Evolutionary conservation across 2,888 invertebrate species (phyloP).

Genomic region (Alcis repandata): DNA sequence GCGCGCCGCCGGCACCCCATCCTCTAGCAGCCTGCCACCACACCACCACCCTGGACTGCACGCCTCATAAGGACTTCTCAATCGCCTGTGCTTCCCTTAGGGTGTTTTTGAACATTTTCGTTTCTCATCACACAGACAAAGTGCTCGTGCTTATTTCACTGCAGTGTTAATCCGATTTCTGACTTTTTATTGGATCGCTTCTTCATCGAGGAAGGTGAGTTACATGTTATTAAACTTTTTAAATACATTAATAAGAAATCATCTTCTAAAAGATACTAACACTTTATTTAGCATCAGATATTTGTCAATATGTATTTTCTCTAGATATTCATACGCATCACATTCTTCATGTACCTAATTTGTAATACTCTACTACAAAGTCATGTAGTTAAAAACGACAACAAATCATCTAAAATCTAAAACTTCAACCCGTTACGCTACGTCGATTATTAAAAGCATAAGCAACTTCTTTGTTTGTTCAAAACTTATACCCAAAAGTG

Average conservation of each 20-base stretch:
- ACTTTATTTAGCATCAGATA: not conserved
- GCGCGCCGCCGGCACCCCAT: conserved; percentile 80
- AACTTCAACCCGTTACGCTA: not conserved
- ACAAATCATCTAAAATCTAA: not conserved
- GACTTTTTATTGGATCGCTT: conserved; percentile 82
- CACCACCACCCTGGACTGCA: conserved; percentile 59
- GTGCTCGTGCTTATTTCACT: conserved; percentile 83
- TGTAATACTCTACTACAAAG: not conserved
- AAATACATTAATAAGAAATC: not conserved
- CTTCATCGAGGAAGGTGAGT: conserved; percentile 74
- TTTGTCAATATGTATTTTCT: not conserved
- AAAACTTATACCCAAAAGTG: not conserved
- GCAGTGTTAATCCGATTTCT: conserved; percentile 82
- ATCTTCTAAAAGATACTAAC: not conserved
- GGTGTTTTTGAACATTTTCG: conserved; percentile 68
- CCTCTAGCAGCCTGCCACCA: conserved; percentile 58
- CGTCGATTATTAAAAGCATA: not conserved
- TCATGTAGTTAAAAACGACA: not conserved
- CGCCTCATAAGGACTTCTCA: conserved; percentile 57
- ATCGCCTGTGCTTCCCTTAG: conserved; percentile 62
- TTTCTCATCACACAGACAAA: conserved; percentile 73
- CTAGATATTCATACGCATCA: not conserved
- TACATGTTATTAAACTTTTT: not conserved
- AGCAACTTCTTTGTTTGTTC: conserved; percentile 9
- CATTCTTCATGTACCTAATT: not conserved